Evolutionary conservation across 2,113 vertebrate genomes (phyloP).

Genomic region (Dicerorhinus sumatrensis): DNA sequence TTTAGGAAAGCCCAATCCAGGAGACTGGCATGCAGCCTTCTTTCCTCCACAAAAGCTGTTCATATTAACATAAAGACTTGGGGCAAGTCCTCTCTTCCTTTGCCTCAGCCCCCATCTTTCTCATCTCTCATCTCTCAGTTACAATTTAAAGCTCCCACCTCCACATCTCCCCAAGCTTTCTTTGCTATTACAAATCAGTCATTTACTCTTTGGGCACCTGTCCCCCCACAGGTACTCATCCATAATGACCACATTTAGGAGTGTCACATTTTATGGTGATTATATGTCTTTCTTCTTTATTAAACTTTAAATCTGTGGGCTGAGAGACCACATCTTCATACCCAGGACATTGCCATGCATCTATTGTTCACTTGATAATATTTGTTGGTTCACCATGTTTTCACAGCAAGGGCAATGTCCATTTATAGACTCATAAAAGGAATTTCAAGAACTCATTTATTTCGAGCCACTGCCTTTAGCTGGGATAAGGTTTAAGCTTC

Average conservation of each 20-base stretch:
- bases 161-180: background rate
- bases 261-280: background rate
- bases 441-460: slow-evolving; percentile 21
- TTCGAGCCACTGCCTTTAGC: background rate
- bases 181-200: background rate
- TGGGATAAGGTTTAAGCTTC: background rate
- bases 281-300: background rate
- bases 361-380: background rate
- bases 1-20: background rate
- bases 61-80: background rate
- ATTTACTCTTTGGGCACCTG: background rate
- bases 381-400: background rate
- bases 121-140: background rate
- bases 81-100: background rate
- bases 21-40: background rate
- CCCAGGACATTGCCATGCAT: background rate
- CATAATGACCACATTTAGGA: background rate
- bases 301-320: background rate
- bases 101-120: background rate
- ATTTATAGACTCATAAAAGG: background rate
- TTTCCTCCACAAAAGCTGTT: background rate
- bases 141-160: background rate
- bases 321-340: background rate
- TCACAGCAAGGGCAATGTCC: background rate
- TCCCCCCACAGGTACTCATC: background rate